Percentiles rank a stretch among this genome's conserved stretches.
phyloP scores from a whole-genome alignment of 2,888 invertebrate genomes.

The Rosalia funebris region DNA sequence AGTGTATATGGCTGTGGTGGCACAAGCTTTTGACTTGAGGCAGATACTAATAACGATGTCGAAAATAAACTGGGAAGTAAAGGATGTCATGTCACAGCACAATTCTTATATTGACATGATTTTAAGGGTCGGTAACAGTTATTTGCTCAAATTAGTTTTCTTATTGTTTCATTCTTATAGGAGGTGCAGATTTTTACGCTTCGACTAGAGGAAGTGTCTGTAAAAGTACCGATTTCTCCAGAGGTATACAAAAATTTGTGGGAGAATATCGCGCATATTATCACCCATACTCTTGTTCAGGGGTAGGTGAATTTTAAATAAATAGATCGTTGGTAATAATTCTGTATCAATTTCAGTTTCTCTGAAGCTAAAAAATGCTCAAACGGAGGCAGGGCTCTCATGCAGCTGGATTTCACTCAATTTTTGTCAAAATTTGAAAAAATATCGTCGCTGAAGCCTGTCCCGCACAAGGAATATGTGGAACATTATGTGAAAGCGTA shows the following conservation, averaged over 20 bases:
- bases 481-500: slow-evolving; percentile 97
- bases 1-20: slow-evolving; percentile 87
- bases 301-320: slow-evolving; percentile 69
- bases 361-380: slow-evolving; percentile 87
- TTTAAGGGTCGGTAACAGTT: slow-evolving; percentile 66
- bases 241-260: slow-evolving; percentile 80
- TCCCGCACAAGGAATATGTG: slow-evolving; percentile 90
- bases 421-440: slow-evolving; percentile 90
- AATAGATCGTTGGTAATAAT: neutral
- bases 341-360: neutral
- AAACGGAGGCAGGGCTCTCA: slow-evolving; percentile 94
- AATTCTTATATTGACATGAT: slow-evolving; percentile 87
- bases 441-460: slow-evolving; percentile 82
- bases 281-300: slow-evolving; percentile 90
- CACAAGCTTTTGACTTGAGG: slow-evolving; percentile 81
- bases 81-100: slow-evolving; percentile 94
- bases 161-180: slow-evolving; percentile 57
- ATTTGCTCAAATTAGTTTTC: too few relatives aligned
- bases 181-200: slow-evolving; percentile 82
- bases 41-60: slow-evolving; percentile 86
- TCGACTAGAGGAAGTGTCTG: slow-evolving; percentile 78
- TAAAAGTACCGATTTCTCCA: slow-evolving; percentile 75
- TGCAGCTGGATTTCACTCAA: slow-evolving; percentile 98
- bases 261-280: slow-evolving; percentile 87
- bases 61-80: slow-evolving; percentile 93